Percentiles rank a stretch among this genome's conserved stretches.
These are phyloP conservation scores for Hedychridium roseum DNA, from an alignment of 2,888 invertebrate species.

Conservation along the genomic window DNA sequence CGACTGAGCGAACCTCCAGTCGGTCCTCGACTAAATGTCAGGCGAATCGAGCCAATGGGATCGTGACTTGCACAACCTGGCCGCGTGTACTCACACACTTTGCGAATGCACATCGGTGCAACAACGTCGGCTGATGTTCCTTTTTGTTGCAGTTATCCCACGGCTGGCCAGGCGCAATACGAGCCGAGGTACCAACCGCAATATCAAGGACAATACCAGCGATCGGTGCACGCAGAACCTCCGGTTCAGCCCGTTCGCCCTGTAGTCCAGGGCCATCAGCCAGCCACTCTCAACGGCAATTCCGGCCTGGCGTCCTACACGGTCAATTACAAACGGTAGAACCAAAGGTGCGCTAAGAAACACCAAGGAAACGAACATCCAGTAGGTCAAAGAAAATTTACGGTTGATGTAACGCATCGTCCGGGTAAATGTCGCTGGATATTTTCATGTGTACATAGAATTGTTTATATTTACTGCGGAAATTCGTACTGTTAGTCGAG, in stretches of 20 bases:
- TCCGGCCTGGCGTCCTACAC: slow-evolving; percentile 76
- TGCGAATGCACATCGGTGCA: no score
- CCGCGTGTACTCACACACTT: no score
- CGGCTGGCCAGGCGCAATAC: slow-evolving; percentile 23
- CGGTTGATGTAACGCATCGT: no score
- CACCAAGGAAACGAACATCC: no score
- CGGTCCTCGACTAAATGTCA: slow-evolving; percentile 56
- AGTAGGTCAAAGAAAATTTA: no score
- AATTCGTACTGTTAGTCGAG: no score
- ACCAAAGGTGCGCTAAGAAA: not conserved
- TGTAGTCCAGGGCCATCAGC: slow-evolving; percentile 72
- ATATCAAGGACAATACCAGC: slow-evolving; percentile 55
- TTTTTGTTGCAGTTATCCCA: slow-evolving; percentile 24
- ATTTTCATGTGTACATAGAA: no score
- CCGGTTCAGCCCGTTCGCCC: slow-evolving; percentile 15
- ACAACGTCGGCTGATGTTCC: no score
- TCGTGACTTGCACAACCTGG: slow-evolving; percentile 33
- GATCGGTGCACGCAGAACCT: slow-evolving; percentile 34
- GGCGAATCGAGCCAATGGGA: slow-evolving; percentile 44
- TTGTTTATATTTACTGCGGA: no score
- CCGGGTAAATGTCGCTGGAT: no score
- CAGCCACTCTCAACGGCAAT: slow-evolving; percentile 76
- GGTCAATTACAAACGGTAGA: slow-evolving; percentile 74
- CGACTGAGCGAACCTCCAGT: no score
- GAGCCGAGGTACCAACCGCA: slow-evolving; percentile 55